phyloP scores from a whole-genome alignment of 1,140 invertebrate species.

The Drosophila auraria region DNA sequence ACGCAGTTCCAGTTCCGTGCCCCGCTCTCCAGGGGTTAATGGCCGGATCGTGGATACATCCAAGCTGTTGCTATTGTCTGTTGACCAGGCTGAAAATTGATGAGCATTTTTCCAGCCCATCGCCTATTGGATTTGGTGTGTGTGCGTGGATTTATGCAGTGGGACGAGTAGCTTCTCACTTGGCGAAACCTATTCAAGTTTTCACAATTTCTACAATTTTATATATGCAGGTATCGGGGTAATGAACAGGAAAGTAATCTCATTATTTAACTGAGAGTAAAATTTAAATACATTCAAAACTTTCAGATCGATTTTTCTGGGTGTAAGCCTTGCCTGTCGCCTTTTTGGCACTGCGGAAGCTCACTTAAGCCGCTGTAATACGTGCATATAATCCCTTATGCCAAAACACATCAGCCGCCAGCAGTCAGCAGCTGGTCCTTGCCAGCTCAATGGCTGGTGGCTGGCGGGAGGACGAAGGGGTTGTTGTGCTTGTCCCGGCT shows the following conservation, averaged over 20 bases:
- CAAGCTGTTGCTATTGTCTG: constrained; percentile 27
- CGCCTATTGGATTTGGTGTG: constrained; percentile 41
- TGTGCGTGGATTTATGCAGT: constrained; percentile 17
- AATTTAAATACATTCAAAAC: constrained; percentile 8
- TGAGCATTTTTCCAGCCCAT: constrained; percentile 70
- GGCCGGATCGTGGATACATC: constrained; percentile 37
- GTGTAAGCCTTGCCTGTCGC: not conserved
- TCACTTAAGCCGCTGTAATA: constrained; percentile 57
- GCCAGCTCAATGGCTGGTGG: constrained; percentile 15
- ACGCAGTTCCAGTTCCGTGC: constrained; percentile 14
- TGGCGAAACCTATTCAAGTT: constrained; percentile 44
- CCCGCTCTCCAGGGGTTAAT: constrained; percentile 40
- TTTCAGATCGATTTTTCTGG: not conserved
- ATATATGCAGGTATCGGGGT: not conserved
- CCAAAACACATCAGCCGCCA: constrained; percentile 41
- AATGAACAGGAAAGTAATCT: constrained; percentile 1
- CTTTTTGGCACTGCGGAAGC: constrained; percentile 20
- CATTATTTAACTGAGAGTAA: not conserved
- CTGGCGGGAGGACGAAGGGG: not conserved
- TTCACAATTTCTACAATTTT: constrained; percentile 3
- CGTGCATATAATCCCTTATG: constrained; percentile 63
- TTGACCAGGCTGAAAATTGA: constrained; percentile 51
- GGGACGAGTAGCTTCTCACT: not conserved
- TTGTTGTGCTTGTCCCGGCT: constrained; percentile 39
- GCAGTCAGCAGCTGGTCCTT: constrained; percentile 27